phyloP scores from a whole-genome alignment of 2,888 invertebrate species.

The Portevinia maculata region DNA sequence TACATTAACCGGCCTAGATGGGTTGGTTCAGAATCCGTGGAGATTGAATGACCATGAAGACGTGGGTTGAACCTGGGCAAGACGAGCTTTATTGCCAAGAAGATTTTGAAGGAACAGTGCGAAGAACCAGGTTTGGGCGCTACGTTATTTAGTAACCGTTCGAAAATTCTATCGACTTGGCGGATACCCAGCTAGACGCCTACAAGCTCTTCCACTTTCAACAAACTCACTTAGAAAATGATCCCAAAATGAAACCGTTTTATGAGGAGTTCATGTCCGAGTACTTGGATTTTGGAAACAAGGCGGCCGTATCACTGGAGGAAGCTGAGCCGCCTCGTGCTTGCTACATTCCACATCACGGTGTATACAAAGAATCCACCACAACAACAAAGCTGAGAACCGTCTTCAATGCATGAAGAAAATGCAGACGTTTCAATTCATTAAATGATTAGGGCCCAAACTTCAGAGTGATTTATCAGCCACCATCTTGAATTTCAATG shows the following conservation, averaged over 20 bases:
- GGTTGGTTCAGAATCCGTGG: slow-evolving; percentile 54
- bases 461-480: slow-evolving; percentile 54
- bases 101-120: slow-evolving; percentile 44
- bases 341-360: slow-evolving; percentile 54
- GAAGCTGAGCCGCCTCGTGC: slow-evolving; percentile 4
- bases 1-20: slow-evolving; percentile 22
- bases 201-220: slow-evolving; percentile 24
- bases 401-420: slow-evolving; percentile 54
- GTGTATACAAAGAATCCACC: slow-evolving; percentile 60
- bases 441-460: slow-evolving; percentile 66
- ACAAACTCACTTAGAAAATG: slow-evolving; percentile 44
- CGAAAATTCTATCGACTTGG: slow-evolving; percentile 42
- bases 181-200: slow-evolving; percentile 46
- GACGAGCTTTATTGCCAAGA: slow-evolving; percentile 60
- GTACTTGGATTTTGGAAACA: slow-evolving; percentile 44
- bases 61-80: slow-evolving; percentile 11
- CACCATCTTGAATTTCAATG: slow-evolving; percentile 49
- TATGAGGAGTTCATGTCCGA: slow-evolving; percentile 58
- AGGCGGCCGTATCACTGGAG: slow-evolving; percentile 33
- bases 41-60: slow-evolving; percentile 57
- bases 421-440: background rate
- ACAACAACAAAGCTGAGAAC: slow-evolving; percentile 63
- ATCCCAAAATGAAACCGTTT: slow-evolving; percentile 43
- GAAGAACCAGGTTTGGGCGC: slow-evolving; percentile 32
- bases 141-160: slow-evolving; percentile 56